Evolutionary conservation across 1,140 invertebrate species (phyloP), one percentile per base, ranked within the genome.

Genomic region (Nasonia giraulti): DNA sequence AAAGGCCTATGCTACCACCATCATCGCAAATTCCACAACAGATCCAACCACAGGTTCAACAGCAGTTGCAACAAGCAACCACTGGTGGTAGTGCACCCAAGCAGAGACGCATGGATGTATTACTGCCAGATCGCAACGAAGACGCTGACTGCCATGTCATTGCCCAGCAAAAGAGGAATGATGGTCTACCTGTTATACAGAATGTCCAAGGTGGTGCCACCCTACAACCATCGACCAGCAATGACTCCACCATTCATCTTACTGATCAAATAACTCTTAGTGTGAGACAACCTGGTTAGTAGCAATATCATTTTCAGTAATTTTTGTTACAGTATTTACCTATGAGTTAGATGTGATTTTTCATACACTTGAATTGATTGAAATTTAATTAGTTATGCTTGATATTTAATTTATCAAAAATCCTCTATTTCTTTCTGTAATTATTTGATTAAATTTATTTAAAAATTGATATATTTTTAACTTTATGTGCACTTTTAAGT

Each of bases 101-200:
- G 86, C 92, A 93, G 85, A 93, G 94, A 79, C 89, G 93, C 68
- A 92, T 94, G 89, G 94, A 94, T 81, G 91, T 94, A 17, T 86
- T 95, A 11, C 88, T 95, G 12, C 94, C 94, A 0, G 94, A 94
- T 85, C 92, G 94, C 85, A 95, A 95, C 85, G 95, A 95, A 85
- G 94, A 95, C 86, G 94, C 94, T 11, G 95, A 95, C 83, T 95
- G 95, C 90, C 94, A 95, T 86, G 94, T 95, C 17, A 96, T 96
- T 89, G 95, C 95, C 5, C 95, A 96, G 91, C 96, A 96, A 87
- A 96, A 96, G 80, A 94, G 96, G 87, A 95, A 95, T 69, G 95
- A 96, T 10, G 95, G 96, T 2, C 86, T 96, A 55, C 96, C 96
- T 1, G 94, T 96, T 87, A 96, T 96, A 83, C 94, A 96, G 78